Evolutionary conservation across 2,888 invertebrate species (phyloP).

Genomic region (Spatulosminthurus flaviceps): DNA sequence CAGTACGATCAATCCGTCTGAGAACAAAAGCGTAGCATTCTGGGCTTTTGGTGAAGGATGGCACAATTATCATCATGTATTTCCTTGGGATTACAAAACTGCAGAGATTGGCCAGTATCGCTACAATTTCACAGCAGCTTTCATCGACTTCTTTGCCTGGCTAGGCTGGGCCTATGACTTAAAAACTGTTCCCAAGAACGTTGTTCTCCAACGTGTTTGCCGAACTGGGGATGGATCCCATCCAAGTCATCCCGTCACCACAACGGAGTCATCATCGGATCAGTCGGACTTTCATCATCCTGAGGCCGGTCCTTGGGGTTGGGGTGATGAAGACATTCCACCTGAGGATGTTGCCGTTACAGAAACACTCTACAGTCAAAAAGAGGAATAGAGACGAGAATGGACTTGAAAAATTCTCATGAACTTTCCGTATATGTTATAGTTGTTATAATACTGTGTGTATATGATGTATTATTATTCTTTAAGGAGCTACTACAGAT

Average conservation of each 20-base stretch:
- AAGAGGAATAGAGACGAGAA: conserved; percentile 45
- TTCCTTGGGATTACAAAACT: conserved; percentile 69
- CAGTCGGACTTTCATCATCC: conserved; percentile 30
- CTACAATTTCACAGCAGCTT: conserved; percentile 67
- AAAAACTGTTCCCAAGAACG: conserved; percentile 66
- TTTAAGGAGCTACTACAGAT: conserved; percentile 5
- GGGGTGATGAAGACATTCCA: conserved; percentile 62
- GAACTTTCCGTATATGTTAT: not conserved
- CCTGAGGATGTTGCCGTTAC: conserved; percentile 55
- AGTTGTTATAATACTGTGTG: conserved; percentile 18
- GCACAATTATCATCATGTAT: conserved; percentile 70
- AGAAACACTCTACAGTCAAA: conserved; percentile 50
- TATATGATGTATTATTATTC: conserved; percentile 12
- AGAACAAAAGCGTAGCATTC: conserved; percentile 60
- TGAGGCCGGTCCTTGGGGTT: conserved; percentile 58
- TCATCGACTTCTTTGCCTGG: conserved; percentile 67
- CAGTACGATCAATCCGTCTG: conserved; percentile 61
- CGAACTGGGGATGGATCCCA: conserved; percentile 66
- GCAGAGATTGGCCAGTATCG: conserved; percentile 67
- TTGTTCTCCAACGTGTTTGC: conserved; percentile 65
- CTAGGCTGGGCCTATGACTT: conserved; percentile 68
- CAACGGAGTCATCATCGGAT: no score
- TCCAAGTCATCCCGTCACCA: conserved; percentile 25
- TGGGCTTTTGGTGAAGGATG: conserved; percentile 67
- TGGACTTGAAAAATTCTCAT: not conserved